These are phyloP conservation scores for Ganaspis brasiliensis DNA, from an alignment of 2,888 invertebrate genomes.

Conservation along the genomic window DNA sequence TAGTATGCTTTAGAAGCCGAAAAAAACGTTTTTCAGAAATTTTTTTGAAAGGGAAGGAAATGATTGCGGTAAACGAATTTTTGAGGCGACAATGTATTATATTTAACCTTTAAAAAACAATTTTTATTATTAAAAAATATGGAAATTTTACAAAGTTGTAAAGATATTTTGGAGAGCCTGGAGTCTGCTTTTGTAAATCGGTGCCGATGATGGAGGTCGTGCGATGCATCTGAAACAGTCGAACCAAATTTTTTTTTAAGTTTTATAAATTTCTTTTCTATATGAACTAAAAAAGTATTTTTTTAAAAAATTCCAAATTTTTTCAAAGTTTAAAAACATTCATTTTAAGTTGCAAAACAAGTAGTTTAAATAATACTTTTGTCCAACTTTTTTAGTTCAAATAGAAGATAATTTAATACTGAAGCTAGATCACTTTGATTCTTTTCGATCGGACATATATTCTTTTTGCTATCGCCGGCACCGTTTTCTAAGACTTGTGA, in stretches of 20 bases:
- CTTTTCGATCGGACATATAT: too few relatives aligned
- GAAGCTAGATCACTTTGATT: too few relatives aligned
- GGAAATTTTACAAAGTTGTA: background rate
- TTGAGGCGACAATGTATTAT: background rate
- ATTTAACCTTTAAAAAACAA: background rate
- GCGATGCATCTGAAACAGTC: too few relatives aligned
- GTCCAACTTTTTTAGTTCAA: too few relatives aligned
- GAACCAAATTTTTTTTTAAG: too few relatives aligned
- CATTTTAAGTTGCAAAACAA: constrained; percentile 21
- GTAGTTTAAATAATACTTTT: constrained; percentile 22
- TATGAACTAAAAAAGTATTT: too few relatives aligned
- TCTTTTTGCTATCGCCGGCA: too few relatives aligned
- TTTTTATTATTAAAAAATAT: too few relatives aligned
- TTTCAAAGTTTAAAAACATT: constrained; percentile 25
- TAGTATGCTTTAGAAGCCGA: background rate
- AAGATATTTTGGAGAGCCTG: background rate
- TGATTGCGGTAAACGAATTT: background rate
- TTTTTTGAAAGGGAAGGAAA: background rate
- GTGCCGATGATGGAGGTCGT: constrained; percentile 54
- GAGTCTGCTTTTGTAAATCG: background rate
- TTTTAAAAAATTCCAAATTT: constrained; percentile 32
- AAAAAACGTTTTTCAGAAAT: background rate
- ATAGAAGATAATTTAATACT: too few relatives aligned
- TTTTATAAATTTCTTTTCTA: too few relatives aligned
- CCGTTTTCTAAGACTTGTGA: too few relatives aligned